These are phyloP conservation scores for Colistium nudipinnis DNA, from an alignment of 2,113 vertebrate genomes.

Conservation along the genomic window DNA sequence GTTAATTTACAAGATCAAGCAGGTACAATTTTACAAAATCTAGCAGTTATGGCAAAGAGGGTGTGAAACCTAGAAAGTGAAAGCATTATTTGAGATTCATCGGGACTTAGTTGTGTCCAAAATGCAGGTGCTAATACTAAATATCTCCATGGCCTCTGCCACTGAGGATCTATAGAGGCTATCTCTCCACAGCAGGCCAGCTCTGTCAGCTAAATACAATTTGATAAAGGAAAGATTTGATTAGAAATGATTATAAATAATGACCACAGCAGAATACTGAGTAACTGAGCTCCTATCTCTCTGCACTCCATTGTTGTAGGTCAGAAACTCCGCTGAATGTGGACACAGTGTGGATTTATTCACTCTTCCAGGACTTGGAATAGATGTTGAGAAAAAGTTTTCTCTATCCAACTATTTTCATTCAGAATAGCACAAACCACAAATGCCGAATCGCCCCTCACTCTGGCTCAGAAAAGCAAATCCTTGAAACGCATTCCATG, in stretches of 20 bases:
- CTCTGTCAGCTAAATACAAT: slow-evolving; percentile 15
- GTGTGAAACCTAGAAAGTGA: background rate
- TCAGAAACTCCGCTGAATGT: slow-evolving; percentile 12
- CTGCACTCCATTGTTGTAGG: background rate
- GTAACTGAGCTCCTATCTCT: slow-evolving; percentile 14
- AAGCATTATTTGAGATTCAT: background rate
- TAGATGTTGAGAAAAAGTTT: no score
- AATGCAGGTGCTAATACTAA: background rate
- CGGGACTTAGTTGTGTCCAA: slow-evolving; percentile 2
- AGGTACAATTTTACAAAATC: background rate
- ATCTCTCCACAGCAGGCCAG: slow-evolving; percentile 14
- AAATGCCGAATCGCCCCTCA: no score
- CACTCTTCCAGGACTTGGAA: no score
- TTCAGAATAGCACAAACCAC: no score
- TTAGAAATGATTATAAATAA: background rate
- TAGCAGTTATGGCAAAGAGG: background rate
- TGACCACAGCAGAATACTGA: background rate
- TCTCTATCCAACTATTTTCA: no score
- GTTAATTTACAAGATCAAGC: no score
- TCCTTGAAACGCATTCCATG: no score
- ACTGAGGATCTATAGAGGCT: slow-evolving; percentile 15
- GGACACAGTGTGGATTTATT: no score
- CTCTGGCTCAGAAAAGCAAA: no score
- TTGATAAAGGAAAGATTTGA: slow-evolving; percentile 11
- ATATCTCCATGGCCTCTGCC: background rate